phyloP scores from a whole-genome alignment of 1,140 invertebrate genomes.

The Temnothorax curvispinosus region DNA sequence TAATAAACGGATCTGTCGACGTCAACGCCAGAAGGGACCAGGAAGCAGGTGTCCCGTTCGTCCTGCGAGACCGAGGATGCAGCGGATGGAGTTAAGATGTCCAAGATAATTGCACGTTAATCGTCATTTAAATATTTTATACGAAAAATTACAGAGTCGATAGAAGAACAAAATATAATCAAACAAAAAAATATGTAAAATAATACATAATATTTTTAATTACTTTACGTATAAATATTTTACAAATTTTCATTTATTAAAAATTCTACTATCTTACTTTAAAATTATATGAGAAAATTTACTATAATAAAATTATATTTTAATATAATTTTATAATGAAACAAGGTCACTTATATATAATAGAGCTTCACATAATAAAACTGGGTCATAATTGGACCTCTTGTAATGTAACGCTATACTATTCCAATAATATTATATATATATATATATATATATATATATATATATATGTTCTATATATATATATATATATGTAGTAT shows the following conservation, averaged over 20 bases:
- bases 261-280: background rate
- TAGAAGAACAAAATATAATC: background rate
- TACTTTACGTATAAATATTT: background rate
- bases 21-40: slow-evolving; percentile 79
- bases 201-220: background rate
- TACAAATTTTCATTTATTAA: background rate
- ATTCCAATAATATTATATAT: background rate
- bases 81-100: slow-evolving; percentile 24
- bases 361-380: background rate
- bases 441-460: background rate
- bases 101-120: slow-evolving; percentile 32
- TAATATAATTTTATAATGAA: slow-evolving; percentile 20
- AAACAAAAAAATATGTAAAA: background rate
- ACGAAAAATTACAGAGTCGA: too few species aligned
- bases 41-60: slow-evolving; percentile 78
- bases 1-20: slow-evolving; percentile 82
- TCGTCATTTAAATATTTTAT: slow-evolving; percentile 23
- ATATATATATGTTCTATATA: background rate
- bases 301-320: slow-evolving; percentile 2
- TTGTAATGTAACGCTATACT: background rate
- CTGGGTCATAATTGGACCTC: background rate
- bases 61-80: slow-evolving; percentile 23
- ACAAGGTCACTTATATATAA: background rate
- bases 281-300: background rate
- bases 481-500: background rate